A percentile compares a stretch with the other conserved stretches of the same genome.
Conservation (phyloP, 1,140 invertebrate genomes). For the Diorhabda elongata region DNA sequence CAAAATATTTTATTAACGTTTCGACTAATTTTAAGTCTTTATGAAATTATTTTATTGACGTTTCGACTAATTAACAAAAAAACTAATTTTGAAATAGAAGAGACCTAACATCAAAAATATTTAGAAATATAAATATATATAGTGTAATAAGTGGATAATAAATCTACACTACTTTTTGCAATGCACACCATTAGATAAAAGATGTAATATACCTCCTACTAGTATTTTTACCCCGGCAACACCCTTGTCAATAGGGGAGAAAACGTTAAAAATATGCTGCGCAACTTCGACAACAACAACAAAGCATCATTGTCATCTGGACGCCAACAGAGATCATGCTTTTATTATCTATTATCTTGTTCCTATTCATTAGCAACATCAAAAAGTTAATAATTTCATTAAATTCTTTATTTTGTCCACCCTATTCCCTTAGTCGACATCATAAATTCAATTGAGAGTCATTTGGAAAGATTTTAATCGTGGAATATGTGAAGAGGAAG, state of each 20-base stretch:
- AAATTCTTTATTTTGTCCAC: slow-evolving; percentile 17
- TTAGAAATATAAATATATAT: too few relatives aligned
- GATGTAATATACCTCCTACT: neutral
- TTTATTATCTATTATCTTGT: slow-evolving; percentile 14
- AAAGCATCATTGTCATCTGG: neutral
- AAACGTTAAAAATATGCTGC: slow-evolving; percentile 18
- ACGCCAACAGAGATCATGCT: neutral
- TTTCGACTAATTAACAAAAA: too few relatives aligned
- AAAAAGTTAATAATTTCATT: slow-evolving; percentile 21
- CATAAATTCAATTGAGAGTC: slow-evolving; percentile 16
- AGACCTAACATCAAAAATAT: too few relatives aligned
- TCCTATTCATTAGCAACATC: slow-evolving; percentile 19
- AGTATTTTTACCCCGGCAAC: slow-evolving; percentile 12
- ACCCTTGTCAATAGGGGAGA: neutral
- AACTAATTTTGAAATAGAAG: too few relatives aligned
- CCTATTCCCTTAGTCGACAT: slow-evolving; percentile 8
- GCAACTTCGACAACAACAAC: slow-evolving; percentile 5
- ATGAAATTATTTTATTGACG: too few relatives aligned
- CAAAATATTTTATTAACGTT: too few relatives aligned
- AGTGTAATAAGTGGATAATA: too few relatives aligned
- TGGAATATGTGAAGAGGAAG: neutral
- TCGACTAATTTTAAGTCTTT: too few relatives aligned
- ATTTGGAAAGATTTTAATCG: slow-evolving; percentile 13
- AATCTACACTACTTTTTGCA: too few relatives aligned
- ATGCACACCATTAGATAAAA: neutral